phyloP scores from a whole-genome alignment of 1,140 invertebrate genomes.

The Ylistrum balloti region DNA sequence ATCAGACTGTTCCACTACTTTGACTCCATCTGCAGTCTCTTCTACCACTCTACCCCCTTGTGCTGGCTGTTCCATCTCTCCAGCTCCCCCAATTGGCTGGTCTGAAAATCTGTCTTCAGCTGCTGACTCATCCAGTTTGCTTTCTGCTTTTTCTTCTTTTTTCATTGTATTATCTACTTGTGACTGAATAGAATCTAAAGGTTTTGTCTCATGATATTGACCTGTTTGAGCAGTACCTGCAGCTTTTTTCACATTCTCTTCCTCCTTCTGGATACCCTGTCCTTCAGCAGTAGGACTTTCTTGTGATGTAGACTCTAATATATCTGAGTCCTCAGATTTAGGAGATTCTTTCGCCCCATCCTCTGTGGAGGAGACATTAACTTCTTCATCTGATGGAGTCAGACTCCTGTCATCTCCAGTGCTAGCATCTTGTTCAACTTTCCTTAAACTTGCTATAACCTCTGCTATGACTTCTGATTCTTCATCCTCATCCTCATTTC shows the following conservation, averaged over 20 bases:
- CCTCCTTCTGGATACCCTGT: background rate
- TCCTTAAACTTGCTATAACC: background rate
- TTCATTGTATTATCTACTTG: conserved; percentile 34
- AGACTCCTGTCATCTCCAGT: background rate
- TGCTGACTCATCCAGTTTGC: background rate
- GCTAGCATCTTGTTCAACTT: conserved; percentile 22
- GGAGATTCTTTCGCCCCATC: background rate
- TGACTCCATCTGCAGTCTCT: background rate
- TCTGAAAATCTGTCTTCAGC: conserved; percentile 9
- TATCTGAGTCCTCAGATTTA: background rate
- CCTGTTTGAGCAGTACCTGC: background rate
- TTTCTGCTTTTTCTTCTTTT: conserved; percentile 29
- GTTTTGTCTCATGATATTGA: background rate
- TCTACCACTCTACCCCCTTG: background rate
- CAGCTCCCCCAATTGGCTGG: background rate
- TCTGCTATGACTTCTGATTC: background rate
- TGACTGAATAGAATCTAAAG: background rate
- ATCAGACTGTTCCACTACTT: background rate
- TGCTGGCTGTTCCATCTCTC: background rate
- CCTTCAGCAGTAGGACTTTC: conserved; percentile 16
- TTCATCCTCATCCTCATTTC: background rate
- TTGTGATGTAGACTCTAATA: background rate
- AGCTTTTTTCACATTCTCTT: background rate
- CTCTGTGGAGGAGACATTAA: background rate
- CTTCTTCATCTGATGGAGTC: background rate